Base-by-base conservation (phyloP, 1,140 invertebrate species). In the Drosophila melanica region DNA sequence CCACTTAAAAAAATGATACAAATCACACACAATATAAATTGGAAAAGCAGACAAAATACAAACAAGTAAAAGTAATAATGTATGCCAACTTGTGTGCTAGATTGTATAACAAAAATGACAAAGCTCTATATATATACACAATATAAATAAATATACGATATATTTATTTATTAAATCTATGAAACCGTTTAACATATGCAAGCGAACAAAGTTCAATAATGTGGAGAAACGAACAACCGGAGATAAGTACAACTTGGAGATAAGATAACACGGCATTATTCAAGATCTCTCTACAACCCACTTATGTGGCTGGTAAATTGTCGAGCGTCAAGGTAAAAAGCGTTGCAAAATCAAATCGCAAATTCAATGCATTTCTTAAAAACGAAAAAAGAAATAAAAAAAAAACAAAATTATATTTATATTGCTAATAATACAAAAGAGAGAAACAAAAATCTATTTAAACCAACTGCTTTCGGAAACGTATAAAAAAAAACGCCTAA, bases 341-440 rank as follows among this genome's bases (percentile, higher is more conserved):
- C 72, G 82, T 82, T 81, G 69, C 82, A 74, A 79, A 86, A 86
- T 86, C 82, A 82, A 82, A 89, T 69, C 18, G 65, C 50, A 87
- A 87, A 68, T 70, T 74, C 6, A 74, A 89, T 79, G 82, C 82
- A 87, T 87, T 87, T 87, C 79, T 64, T 41, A 47, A 65, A 63
- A 51, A 45, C n/a, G n/a, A 67, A 85, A 59, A 45, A 48, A 55
- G 50, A 68, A 45, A 30, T 4, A 33, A 41, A 50, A 63, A 30
- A 60, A 33, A 44, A 12, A n/a, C n/a, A 27, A 44, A 55, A 35
- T 48, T 23, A 59, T 20, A 45, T 66, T 51, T 20, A 67, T 33
- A 51, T 18, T 44, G 23, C 23, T 23, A 23, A 23, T 23, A 23
- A 23, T 23, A 23, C 23, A 27, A 27, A 50, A 64, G 3, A 64